phyloP scores from a whole-genome alignment of 23 tunicate genomes.

The Ciona savignyi region DNA sequence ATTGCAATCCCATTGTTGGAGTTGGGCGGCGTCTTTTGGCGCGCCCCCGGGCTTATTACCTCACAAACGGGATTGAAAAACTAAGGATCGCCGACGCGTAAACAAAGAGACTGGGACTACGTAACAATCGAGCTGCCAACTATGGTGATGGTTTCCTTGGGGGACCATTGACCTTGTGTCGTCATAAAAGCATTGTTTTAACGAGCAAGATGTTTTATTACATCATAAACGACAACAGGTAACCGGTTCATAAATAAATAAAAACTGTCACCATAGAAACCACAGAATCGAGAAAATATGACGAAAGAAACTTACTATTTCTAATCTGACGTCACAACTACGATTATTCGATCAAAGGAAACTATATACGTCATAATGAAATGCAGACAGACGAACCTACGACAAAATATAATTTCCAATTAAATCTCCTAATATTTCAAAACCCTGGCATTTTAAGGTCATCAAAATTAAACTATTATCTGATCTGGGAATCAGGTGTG shows the following conservation, averaged over 20 bases:
- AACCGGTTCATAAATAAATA: background rate
- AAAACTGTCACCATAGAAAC: background rate
- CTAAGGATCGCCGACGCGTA: constrained; percentile 1
- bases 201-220: background rate
- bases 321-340: background rate
- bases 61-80: background rate
- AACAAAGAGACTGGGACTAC: background rate
- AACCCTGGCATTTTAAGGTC: background rate
- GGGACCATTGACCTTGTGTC: constrained; percentile 1
- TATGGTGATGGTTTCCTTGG: background rate
- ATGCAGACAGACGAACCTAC: background rate
- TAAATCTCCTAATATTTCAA: background rate
- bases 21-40: background rate
- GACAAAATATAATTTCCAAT: background rate
- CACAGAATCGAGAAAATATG: background rate
- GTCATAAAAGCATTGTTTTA: background rate
- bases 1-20: too few species aligned
- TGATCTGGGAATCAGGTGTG: too few species aligned
- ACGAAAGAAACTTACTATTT: too few species aligned
- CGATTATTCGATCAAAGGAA: background rate
- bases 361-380: background rate
- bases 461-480: too few species aligned
- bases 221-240: background rate
- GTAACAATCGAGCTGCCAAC: constrained; percentile 1
- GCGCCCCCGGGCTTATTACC: background rate